A percentile compares a stretch with the other conserved stretches of the same genome.
phyloP scores from a whole-genome alignment of 2,113 vertebrate species.

The Scalopus aquaticus region DNA sequence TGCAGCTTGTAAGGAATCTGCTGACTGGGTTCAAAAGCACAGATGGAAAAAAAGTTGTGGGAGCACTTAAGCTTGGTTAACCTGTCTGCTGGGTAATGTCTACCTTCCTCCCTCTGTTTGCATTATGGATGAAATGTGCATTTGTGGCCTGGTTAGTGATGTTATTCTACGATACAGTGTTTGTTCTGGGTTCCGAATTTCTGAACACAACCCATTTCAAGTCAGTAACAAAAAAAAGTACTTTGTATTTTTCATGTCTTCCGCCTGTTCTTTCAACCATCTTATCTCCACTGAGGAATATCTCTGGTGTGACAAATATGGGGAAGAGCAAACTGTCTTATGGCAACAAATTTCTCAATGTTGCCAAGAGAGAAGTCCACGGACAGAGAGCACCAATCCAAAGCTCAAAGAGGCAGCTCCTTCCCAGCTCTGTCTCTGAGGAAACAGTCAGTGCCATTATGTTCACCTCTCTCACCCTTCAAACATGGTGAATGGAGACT shows the following conservation, averaged over 20 bases:
- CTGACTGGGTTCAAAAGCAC: background rate
- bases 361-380: background rate
- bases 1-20: background rate
- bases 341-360: background rate
- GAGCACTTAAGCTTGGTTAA: background rate
- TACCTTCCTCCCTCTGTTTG: background rate
- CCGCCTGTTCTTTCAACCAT: background rate
- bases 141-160: background rate
- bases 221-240: background rate
- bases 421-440: background rate
- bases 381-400: background rate
- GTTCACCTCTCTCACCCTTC: background rate
- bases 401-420: conserved; percentile 8
- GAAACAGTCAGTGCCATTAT: background rate
- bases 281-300: background rate
- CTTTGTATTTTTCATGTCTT: background rate
- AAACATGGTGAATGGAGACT: background rate
- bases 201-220: background rate
- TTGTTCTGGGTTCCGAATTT: background rate
- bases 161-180: background rate
- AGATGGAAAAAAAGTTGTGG: background rate
- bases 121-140: background rate
- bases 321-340: background rate
- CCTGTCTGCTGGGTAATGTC: background rate
- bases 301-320: background rate